Evolutionary conservation across 1,140 invertebrate genomes (phyloP), one percentile per base, ranked within the genome.

Genomic region (Danaus melanippus): DNA sequence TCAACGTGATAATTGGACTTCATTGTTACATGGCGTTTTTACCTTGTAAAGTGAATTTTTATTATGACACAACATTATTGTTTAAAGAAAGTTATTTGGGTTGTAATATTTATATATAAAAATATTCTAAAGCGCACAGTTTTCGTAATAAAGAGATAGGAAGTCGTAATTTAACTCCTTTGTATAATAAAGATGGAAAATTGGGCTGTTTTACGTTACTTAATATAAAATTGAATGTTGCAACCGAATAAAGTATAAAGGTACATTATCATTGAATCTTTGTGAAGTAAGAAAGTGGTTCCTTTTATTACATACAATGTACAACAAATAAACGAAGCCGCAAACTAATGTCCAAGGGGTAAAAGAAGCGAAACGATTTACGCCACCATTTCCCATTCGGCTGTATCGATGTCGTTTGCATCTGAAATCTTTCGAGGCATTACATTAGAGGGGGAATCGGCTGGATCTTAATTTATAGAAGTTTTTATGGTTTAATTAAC

Each of bases 401-500:
- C 66, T 71, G 69, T 83, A 74, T 75, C 79, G 74, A 71, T 77
- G 75, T 77, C 79, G 71, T 85, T 85, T 85, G 82, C 82, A 85
- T 85, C 78, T 80, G 69, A 84, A 85, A 78, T 82, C 77, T 82
- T 85, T 71, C 67, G 66, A 78, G 66, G 61, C 73, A 69, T 76
- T 80, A 75, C 81, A 84, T 86, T 86, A 83, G 74, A 76, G 76
- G 81, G 83, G 80, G 82, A 87, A 87, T 84, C 77, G 87, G 84
- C 81, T 83, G 76, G 83, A 86, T 87, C 83, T 88, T 88, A 86
- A 88, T 88, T 88, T 88, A 88, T 88, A 74, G 86, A 88, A 88
- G 79, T 88, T 88, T 88, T 88, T 88, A 88, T 87, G 87, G 87
- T 88, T 88, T 88, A 88, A 88, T 88, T 88, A 88, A 87, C 86